Evolutionary conservation across 2,113 vertebrate species (phyloP), one percentile per base, ranked within the genome.

Genomic region (Benitochromis conjunctus): DNA sequence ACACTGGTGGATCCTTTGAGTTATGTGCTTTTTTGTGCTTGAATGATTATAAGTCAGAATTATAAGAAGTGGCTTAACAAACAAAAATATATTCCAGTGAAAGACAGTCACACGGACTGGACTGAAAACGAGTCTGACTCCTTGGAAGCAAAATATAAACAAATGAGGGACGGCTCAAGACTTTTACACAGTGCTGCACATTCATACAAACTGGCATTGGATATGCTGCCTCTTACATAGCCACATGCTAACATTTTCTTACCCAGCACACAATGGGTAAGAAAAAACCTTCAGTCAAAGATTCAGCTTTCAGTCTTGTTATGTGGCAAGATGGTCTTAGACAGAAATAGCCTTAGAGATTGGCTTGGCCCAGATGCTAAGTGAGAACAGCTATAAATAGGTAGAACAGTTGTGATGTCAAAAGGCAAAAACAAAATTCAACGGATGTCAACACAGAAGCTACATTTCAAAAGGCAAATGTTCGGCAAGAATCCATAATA

Each of bases 311-410:
- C 34, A 38, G 69, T 82, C 81, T 80, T 18, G 78, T 83, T 87
- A 86, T 82, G 46, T 83, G 86, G 82, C 43, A 79, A 87, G 82
- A 82, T 53, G 4, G 36, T 56, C 71, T 43, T 34, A 80, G 77
- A 88, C 93, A 83, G 80, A 85, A 92, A 93, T 91, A 93, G 86
- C 87, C 84, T 82, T 69, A 38, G 80, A 80, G 69, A 54, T 19
- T 80, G 53, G 82, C 74, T 74, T 82, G 69, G 86, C 85, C 85
- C 79, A 90, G 83, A 90, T 74, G 87, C 87, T 83, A 83, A 90
- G 82, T 84, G 81, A 89, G 84, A 91, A 56, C 74, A 43, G 83
- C 90, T 95, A 94, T 90, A 91, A 91, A 94, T 94, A 93, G 79
- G 57, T 3, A 16, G 78, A 36, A 51, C 36, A 88, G 86, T 81